Base-by-base conservation (phyloP, 2,888 invertebrate genomes). In the Amphipyra tragopoginis region DNA sequence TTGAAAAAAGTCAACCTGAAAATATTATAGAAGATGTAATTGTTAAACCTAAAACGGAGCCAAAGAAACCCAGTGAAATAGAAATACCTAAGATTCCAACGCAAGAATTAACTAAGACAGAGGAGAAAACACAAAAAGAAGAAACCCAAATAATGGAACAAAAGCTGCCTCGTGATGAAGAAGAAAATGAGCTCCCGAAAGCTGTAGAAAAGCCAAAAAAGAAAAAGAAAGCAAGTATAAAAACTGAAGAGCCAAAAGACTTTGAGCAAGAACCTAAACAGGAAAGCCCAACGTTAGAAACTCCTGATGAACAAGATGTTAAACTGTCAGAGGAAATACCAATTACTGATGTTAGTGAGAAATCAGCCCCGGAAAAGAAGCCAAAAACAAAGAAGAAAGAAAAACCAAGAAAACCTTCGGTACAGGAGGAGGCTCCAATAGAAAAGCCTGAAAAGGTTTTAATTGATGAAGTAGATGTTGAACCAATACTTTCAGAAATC, bases 301-400 rank as follows among this genome's bases (percentile, higher is more conserved):
- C 5, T 2, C 13, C 21, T n/a, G 21, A 53, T 14, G 43, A 53
- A 43, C 4, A 21, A 33, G 38, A 43, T 13, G 6, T 15, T 15
- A 64, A 54, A 36, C 39, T 47, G 44, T 36, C 43, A 8, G 54
- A 80, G n/a, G 78, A 82, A 48, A 72, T 86, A 66, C 65, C 88
- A 55, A 83, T 85, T 54, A 75, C 77, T 3, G 80, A 86, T 48
- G 84, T 80, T 60, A 82, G 81, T 78, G 77, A 67, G 26, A 58
- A 47, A 40, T 1, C 3, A 11, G 40, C 33, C 33, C 33, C 34
- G 29, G 47, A 69, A 59, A 66, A 65, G 15, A 72, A 71, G 39
- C 14, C 65, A 58, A 52, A 72, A 70, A 38, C 61, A 34, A 55
- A 63, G 73, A 78, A 40, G 61, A 75, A 53, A 68, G 78, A 52